A percentile compares a stretch with the other conserved stretches of the same genome.
phyloP scores from a whole-genome alignment of 2,888 invertebrate genomes.

The Agriotes lineatus region DNA sequence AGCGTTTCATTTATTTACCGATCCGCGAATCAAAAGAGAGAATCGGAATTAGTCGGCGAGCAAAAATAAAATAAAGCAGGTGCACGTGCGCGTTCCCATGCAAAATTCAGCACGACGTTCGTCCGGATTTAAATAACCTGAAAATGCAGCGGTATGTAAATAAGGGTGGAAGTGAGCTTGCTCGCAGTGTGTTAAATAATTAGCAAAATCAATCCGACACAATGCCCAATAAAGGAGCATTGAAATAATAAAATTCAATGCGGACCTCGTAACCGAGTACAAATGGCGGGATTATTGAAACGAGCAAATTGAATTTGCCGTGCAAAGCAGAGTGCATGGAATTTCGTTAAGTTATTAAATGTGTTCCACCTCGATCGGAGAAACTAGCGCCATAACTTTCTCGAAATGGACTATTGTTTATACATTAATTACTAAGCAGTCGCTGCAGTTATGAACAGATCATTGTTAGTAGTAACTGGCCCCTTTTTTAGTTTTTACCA shows the following conservation, averaged over 20 bases:
- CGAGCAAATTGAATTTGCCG: conserved; percentile 24
- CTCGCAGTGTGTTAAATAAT: conserved; percentile 30
- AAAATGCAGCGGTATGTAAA: conserved; percentile 31
- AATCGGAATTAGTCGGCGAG: background rate
- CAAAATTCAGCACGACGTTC: background rate
- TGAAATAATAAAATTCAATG: conserved; percentile 25
- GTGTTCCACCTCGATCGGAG: background rate
- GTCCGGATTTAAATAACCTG: conserved; percentile 21
- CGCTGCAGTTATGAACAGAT: no score
- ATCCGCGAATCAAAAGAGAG: background rate
- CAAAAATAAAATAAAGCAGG: background rate
- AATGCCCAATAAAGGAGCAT: conserved; percentile 24
- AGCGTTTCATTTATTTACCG: no score
- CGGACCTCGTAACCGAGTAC: conserved; percentile 20
- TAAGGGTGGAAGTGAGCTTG: conserved; percentile 20
- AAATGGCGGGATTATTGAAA: conserved; percentile 28
- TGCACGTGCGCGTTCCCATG: conserved; percentile 18
- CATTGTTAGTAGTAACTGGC: no score
- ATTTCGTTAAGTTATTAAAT: conserved; percentile 1
- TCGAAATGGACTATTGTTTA: no score
- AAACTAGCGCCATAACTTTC: no score
- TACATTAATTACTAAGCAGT: no score
- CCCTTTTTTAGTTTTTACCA: no score
- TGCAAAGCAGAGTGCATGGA: background rate
- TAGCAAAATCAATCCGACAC: conserved; percentile 30